Conservation (phyloP, 2,888 invertebrate species). For the Drosophila borborema region DNA sequence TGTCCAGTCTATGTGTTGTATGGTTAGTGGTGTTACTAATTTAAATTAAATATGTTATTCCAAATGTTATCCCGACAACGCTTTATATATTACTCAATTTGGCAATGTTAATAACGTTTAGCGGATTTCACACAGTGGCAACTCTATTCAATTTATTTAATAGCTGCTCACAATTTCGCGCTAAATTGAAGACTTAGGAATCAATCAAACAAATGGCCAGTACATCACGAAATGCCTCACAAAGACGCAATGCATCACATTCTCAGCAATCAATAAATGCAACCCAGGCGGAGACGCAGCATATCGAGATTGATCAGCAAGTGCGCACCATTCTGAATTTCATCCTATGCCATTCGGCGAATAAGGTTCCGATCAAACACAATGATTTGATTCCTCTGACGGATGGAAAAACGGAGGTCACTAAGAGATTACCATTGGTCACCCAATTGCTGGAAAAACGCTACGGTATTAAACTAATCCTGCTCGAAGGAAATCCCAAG, state of each 20-base stretch:
- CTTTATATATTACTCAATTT: background rate
- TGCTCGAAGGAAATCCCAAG: constrained; percentile 44
- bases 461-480: constrained; percentile 48
- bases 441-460: constrained; percentile 26
- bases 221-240: constrained; percentile 39
- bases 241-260: constrained; percentile 8
- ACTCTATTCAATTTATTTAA: constrained; percentile 12
- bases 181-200: background rate
- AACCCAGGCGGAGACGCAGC: background rate
- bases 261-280: constrained; percentile 21
- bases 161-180: constrained; percentile 26
- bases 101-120: background rate
- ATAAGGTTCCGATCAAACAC: constrained; percentile 55
- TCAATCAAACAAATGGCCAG: constrained; percentile 50
- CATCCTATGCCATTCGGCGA: constrained; percentile 53
- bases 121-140: constrained; percentile 12
- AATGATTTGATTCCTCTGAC: constrained; percentile 39
- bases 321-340: constrained; percentile 54
- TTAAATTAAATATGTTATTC: background rate
- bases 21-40: background rate
- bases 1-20: too few species aligned
- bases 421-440: constrained; percentile 36
- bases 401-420: constrained; percentile 30
- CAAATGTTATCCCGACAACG: constrained; percentile 25
- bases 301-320: constrained; percentile 25